Evolutionary conservation across 1,140 invertebrate genomes (phyloP).

Genomic region (Episyrphus balteatus): DNA sequence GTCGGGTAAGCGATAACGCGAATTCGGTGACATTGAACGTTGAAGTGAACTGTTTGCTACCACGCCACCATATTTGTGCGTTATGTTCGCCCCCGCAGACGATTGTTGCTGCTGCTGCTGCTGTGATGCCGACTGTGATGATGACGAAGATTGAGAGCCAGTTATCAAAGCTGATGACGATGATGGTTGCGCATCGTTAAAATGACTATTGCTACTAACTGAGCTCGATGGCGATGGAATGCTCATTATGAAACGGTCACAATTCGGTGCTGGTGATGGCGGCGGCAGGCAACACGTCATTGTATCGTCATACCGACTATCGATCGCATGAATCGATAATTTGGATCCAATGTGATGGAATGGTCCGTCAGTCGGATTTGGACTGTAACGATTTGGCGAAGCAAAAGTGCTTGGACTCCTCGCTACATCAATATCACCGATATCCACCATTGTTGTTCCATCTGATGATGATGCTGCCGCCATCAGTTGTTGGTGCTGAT

Average conservation of each 20-base stretch:
- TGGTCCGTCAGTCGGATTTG: conserved; percentile 18
- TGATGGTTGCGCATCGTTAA: conserved; percentile 1
- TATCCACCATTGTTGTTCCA: neutral
- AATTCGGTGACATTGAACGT: conserved; percentile 22
- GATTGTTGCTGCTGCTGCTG: conserved; percentile 9
- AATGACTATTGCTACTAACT: neutral
- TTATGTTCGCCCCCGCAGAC: conserved; percentile 11
- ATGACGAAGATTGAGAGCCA: conserved; percentile 1
- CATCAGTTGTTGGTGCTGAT: too few relatives aligned
- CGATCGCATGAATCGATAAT: conserved; percentile 16
- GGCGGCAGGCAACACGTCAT: conserved; percentile 21
- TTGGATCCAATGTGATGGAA: conserved; percentile 12
- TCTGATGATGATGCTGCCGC: neutral
- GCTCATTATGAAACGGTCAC: conserved; percentile 16
- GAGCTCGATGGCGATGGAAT: conserved; percentile 1
- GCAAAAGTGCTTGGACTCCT: neutral
- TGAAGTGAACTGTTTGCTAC: conserved; percentile 1
- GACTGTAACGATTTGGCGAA: conserved; percentile 15
- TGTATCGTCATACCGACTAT: conserved; percentile 22
- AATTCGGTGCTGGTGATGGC: conserved; percentile 32
- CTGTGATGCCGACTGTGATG: neutral
- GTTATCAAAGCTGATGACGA: conserved; percentile 4
- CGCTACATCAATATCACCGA: neutral
- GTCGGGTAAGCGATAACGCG: conserved; percentile 17
- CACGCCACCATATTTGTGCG: conserved; percentile 7